Evolutionary conservation across 2,113 vertebrate species (phyloP).

Genomic region (Phasianus colchicus): DNA sequence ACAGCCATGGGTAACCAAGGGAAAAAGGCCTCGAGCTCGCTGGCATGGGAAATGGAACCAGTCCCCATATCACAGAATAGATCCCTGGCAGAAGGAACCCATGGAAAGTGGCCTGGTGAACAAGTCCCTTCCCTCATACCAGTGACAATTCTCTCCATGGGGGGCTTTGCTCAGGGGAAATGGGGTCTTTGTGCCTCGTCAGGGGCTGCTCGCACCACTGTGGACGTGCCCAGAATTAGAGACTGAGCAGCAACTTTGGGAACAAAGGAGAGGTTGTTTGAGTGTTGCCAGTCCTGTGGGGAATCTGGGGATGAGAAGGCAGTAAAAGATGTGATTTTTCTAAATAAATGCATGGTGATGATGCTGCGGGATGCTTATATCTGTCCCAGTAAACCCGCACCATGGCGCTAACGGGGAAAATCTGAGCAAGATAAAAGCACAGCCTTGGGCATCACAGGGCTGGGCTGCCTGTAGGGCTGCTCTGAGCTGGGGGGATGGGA

Average conservation of each 20-base stretch:
- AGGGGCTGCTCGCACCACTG: fast-evolving
- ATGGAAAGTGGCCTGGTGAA: fast-evolving
- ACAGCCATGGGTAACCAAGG: background rate
- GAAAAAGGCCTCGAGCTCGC: background rate
- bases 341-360: fast-evolving
- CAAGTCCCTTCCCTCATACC: background rate
- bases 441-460: fast-evolving
- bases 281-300: background rate
- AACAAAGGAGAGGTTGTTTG: background rate
- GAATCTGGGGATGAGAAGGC: background rate
- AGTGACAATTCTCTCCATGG: background rate
- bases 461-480: background rate
- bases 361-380: background rate
- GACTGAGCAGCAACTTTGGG: background rate
- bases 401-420: fast-evolving
- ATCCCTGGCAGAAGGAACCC: background rate
- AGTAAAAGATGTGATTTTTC: background rate
- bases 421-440: fast-evolving
- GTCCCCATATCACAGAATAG: background rate
- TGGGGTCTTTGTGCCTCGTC: background rate
- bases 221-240: background rate
- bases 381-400: background rate
- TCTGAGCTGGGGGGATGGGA: background rate
- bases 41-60: fast-evolving
- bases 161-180: background rate